These are phyloP conservation scores for Serranus cabrilla DNA, from an alignment of 2,797 vertebrate species.

Conservation along the genomic window DNA sequence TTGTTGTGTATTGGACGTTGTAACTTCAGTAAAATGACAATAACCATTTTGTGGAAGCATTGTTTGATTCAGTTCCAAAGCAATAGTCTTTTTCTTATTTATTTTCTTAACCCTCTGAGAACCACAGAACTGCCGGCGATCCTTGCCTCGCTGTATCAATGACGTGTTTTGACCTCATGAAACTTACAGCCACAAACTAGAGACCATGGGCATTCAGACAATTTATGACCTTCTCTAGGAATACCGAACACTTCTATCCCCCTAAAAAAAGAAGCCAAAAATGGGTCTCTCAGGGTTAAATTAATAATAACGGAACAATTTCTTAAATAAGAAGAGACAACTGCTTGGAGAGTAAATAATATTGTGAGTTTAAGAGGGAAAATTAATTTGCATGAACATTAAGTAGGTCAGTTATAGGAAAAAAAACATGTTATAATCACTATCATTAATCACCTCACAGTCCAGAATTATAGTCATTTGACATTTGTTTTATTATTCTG, in stretches of 20 bases:
- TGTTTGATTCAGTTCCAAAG: constrained; percentile 15
- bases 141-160: too few relatives aligned
- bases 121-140: too few relatives aligned
- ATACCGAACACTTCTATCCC: too few relatives aligned
- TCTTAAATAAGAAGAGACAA: constrained; percentile 4
- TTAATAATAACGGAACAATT: constrained; percentile 18
- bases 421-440: constrained; percentile 2
- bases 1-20: constrained; percentile 13
- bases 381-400: constrained; percentile 8
- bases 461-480: constrained; percentile 15
- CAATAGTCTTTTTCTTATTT: background rate
- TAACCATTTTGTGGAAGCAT: background rate
- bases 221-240: too few relatives aligned
- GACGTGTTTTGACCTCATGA: too few relatives aligned
- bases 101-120: too few relatives aligned
- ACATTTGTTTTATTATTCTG: constrained; percentile 43
- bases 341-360: constrained; percentile 14
- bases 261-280: too few relatives aligned
- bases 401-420: constrained; percentile 2
- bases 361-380: background rate
- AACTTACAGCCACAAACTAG: too few relatives aligned
- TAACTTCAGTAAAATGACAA: constrained; percentile 16
- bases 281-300: background rate
- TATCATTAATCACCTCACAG: constrained; percentile 30
- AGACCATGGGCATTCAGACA: too few relatives aligned